Evolutionary conservation across 2,797 vertebrate genomes (phyloP).

Genomic region (Gastrophryne carolinensis): DNA sequence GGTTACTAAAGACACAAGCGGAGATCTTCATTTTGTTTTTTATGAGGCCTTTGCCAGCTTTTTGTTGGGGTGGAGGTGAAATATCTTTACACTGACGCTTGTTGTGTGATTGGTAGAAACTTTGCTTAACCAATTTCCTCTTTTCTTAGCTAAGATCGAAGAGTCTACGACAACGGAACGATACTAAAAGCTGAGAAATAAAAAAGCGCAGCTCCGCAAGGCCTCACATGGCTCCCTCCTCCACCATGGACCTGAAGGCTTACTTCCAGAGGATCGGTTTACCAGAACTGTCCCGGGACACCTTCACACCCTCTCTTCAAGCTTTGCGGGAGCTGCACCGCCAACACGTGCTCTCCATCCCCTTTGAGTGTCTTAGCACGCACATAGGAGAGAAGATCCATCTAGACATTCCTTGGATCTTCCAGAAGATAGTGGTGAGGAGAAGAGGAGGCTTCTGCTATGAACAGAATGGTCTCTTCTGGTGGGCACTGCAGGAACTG

Average conservation of each 20-base stretch:
- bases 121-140: too few species aligned
- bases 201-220: too few species aligned
- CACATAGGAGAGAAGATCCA: constrained; percentile 68
- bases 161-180: too few species aligned
- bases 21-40: too few species aligned
- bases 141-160: too few species aligned
- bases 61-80: too few species aligned
- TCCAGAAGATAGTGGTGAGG: constrained; percentile 71
- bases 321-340: constrained; percentile 64
- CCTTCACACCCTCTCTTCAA: constrained; percentile 54
- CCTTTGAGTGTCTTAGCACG: constrained; percentile 71
- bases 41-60: too few species aligned
- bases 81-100: too few species aligned
- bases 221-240: too few species aligned
- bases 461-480: constrained; percentile 75
- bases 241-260: constrained; percentile 62
- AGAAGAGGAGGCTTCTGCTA: constrained; percentile 73
- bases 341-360: constrained; percentile 68
- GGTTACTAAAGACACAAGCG: too few species aligned
- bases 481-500: constrained; percentile 68
- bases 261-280: constrained; percentile 70
- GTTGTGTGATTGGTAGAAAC: too few species aligned
- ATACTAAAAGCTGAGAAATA: too few species aligned
- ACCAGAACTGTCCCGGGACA: not conserved
- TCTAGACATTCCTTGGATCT: constrained; percentile 59